Base-by-base conservation (phyloP, 2,113 vertebrate species). In the Raja brachyura region DNA sequence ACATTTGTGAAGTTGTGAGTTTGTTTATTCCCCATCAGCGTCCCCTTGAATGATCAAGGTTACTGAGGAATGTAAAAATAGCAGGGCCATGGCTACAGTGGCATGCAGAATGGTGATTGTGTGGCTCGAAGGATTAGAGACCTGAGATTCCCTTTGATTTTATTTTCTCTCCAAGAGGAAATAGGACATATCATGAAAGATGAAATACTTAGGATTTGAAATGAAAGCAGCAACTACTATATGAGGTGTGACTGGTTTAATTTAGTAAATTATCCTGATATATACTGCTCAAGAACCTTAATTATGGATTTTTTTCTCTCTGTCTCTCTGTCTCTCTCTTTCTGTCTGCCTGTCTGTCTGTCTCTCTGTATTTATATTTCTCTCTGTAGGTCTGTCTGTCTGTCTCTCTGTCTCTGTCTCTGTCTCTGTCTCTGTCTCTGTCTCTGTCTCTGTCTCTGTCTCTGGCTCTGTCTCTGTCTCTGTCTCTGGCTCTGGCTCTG, bases 11-110 rank as follows among this genome's bases (percentile, higher is more conserved):
- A 54, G 22, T 11, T 83, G 39, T 63, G 83, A 13, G 56, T 56
- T 61, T 13, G 56, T 56, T 61, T 13, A 86, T 61, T 85, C 54
- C 56, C 56, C 28, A 86, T 63, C 83, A 85, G 31, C 54, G 5
- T 85, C 9, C 81, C 54, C 54, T 85, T 85, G 83, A 63, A 63
- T 13, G 13, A 86, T 86, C 59, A 86, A 86, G 56, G 83, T 86
- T 86, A 85, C n/a, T 86, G 83, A 63, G 25, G 59, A 86, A 86
- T 86, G 28, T 63, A 86, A 86, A 86, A 63, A 86, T 86, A 31
- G 83, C 83, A 63, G 83, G 13, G n/a, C n/a, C 13, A 18, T 31
- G 28, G 28, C 28, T 25, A 8, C 25, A 2, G 13, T 86, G 13
- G 28, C 28, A 31, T 0, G 25, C 83, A 86, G 59, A 61, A 86